Evolutionary conservation across 2,888 invertebrate genomes (phyloP).

Genomic region (Philopedon plagiatum): DNA sequence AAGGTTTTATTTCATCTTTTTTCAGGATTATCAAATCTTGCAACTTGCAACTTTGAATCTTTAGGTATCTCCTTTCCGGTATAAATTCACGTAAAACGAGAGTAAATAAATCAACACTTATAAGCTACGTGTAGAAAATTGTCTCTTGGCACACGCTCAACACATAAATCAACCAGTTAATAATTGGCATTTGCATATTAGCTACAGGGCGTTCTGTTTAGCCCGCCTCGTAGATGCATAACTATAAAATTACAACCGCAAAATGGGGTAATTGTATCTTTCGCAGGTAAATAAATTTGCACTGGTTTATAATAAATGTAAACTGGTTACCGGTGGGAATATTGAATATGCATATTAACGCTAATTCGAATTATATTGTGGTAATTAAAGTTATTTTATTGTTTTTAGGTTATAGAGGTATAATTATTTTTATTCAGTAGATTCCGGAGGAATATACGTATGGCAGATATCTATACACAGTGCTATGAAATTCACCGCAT

Average conservation of each 20-base stretch:
- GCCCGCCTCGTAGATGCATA: constrained; percentile 47
- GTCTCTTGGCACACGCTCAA: constrained; percentile 47
- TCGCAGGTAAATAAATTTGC: constrained; percentile 38
- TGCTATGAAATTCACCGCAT: too few species aligned
- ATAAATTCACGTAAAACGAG: not conserved
- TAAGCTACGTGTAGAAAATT: constrained; percentile 24
- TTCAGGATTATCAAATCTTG: too few species aligned
- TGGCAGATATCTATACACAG: too few species aligned
- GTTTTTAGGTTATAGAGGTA: too few species aligned
- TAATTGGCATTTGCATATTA: constrained; percentile 46
- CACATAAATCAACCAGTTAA: constrained; percentile 47
- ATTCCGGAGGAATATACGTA: too few species aligned
- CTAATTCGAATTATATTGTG: constrained; percentile 27
- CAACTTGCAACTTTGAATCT: too few species aligned
- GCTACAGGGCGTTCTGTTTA: constrained; percentile 48
- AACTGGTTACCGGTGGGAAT: constrained; percentile 22
- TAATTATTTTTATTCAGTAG: too few species aligned
- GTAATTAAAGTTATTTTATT: constrained; percentile 17
- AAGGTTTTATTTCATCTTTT: too few species aligned
- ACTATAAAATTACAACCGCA: constrained; percentile 41
- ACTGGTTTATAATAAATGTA: constrained; percentile 31
- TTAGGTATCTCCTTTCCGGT: too few species aligned
- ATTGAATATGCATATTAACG: constrained; percentile 15
- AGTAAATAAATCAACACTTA: constrained; percentile 5
- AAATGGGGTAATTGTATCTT: constrained; percentile 48